These are phyloP conservation scores for Motacilla tschutschensis DNA, from an alignment of 2,113 vertebrate genomes.

Conservation along the genomic window DNA sequence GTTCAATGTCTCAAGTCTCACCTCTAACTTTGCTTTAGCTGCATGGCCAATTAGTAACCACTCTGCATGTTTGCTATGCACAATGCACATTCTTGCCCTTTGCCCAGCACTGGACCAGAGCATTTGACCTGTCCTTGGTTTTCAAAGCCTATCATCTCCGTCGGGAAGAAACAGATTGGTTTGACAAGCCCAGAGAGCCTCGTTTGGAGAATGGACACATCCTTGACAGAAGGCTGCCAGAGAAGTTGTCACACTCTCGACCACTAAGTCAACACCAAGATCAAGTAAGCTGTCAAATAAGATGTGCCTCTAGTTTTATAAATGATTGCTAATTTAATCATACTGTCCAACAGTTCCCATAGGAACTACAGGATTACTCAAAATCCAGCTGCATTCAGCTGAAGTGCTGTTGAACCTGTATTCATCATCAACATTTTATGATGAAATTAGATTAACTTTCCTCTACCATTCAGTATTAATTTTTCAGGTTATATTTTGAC, in stretches of 20 bases:
- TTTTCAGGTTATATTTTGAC: neutral
- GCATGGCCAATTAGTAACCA: constrained; percentile 65
- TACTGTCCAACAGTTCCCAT: neutral
- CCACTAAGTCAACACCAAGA: constrained; percentile 77
- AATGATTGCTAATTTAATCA: neutral
- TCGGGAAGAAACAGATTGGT: constrained; percentile 98
- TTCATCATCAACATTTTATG: neutral
- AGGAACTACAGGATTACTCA: neutral
- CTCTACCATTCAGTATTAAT: neutral
- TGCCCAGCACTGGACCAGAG: constrained; percentile 39
- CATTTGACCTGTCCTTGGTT: constrained; percentile 76
- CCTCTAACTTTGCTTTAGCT: constrained; percentile 58
- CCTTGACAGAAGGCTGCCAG: constrained; percentile 85
- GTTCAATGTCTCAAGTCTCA: constrained; percentile 44
- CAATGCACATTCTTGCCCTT: constrained; percentile 58
- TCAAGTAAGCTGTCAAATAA: constrained; percentile 81
- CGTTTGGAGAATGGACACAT: constrained; percentile 83
- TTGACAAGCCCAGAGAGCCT: constrained; percentile 95
- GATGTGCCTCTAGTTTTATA: constrained; percentile 14
- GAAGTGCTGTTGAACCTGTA: neutral
- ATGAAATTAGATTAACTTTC: neutral
- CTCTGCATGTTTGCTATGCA: constrained; percentile 65
- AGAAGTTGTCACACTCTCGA: constrained; percentile 75
- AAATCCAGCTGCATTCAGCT: neutral
- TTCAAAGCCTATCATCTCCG: constrained; percentile 94